These are phyloP conservation scores for Jacana jacana DNA, from an alignment of 2,113 vertebrate genomes.

Conservation along the genomic window DNA sequence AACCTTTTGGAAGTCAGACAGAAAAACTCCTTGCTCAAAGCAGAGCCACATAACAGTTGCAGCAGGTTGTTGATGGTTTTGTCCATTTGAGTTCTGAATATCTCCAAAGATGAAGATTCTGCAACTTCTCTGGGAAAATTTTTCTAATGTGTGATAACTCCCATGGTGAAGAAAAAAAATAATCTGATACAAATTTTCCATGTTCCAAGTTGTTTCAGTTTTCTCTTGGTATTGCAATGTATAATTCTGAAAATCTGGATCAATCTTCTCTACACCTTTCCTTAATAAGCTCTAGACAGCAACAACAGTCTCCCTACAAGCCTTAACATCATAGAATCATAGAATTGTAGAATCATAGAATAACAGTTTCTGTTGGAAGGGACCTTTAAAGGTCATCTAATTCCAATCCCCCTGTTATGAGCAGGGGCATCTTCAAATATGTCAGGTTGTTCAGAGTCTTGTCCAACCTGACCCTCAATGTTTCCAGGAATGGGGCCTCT, in stretches of 20 bases:
- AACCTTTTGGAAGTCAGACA: neutral
- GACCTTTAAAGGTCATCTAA: neutral
- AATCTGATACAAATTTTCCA: neutral
- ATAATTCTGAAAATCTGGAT: neutral
- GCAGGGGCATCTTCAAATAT: neutral
- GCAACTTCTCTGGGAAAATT: neutral
- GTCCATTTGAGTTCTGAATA: neutral
- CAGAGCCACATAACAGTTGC: neutral
- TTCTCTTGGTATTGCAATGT: neutral
- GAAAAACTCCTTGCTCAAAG: neutral
- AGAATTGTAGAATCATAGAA: neutral
- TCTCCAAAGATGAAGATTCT: neutral
- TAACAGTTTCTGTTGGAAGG: neutral
- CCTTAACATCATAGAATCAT: neutral
- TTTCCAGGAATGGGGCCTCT: neutral
- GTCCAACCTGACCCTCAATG: neutral
- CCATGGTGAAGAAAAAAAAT: neutral
- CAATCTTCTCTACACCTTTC: neutral
- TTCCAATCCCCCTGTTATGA: neutral
- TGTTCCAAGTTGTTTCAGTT: neutral
- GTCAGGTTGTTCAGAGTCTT: neutral
- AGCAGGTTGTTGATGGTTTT: neutral
- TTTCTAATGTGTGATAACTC: neutral
- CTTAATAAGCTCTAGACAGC: neutral
- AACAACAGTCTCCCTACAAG: neutral